Evolutionary conservation across 2,888 invertebrate genomes (phyloP), one percentile per base, ranked within the genome.

Genomic region (Neoascia interrupta): DNA sequence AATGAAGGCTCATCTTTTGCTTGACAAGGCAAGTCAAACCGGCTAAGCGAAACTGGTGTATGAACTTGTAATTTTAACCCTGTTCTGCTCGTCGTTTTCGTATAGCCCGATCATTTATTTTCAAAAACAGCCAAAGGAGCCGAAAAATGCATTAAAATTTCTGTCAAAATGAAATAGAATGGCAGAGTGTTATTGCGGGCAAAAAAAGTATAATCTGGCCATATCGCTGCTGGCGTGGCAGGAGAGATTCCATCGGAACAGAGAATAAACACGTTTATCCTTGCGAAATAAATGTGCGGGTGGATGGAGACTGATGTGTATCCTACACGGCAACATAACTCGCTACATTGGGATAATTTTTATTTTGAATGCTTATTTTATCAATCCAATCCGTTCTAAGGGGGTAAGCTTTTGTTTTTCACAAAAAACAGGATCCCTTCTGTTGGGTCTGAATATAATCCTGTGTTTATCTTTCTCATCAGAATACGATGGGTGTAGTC

Each of bases 361-460:
- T 56, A 37, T 56, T 54, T 56, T 28, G 47, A 64, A 64, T 66
- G n/a, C n/a, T n/a, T n/a, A n/a, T n/a, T n/a, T n/a, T n/a, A n/a
- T n/a, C n/a, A n/a, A n/a, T n/a, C n/a, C n/a, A n/a, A n/a, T n/a
- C n/a, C n/a, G n/a, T n/a, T n/a, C n/a, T n/a, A n/a, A n/a, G n/a
- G n/a, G n/a, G n/a, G n/a, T n/a, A n/a, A n/a, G n/a, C n/a, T n/a
- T n/a, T n/a, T n/a, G n/a, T n/a, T n/a, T n/a, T n/a, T n/a, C n/a
- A n/a, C n/a, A n/a, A n/a, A n/a, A n/a, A n/a, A n/a, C n/a, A n/a
- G n/a, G n/a, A n/a, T n/a, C n/a, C n/a, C n/a, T n/a, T n/a, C n/a
- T n/a, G n/a, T n/a, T n/a, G n/a, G n/a, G n/a, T n/a, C n/a, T n/a
- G n/a, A n/a, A n/a, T n/a, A n/a, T n/a, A n/a, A n/a, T n/a, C n/a